phyloP scores from a whole-genome alignment of 2,797 vertebrate species.

The Florisuga fusca region DNA sequence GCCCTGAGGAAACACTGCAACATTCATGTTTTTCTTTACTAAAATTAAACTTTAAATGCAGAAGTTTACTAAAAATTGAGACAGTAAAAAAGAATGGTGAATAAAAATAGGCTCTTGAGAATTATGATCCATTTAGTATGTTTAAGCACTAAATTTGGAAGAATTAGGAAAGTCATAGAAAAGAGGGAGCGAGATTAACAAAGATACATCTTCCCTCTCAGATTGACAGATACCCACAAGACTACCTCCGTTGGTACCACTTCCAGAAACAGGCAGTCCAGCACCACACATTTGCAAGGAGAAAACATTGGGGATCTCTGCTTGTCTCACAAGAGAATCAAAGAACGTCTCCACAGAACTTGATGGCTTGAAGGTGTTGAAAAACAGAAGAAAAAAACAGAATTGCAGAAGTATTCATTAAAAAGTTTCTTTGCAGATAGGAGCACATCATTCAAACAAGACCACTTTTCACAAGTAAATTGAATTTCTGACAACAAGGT shows the following conservation, averaged over 20 bases:
- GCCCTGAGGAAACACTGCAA: not conserved
- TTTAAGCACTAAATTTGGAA: slow-evolving; percentile 1
- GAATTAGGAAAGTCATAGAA: slow-evolving; percentile 12
- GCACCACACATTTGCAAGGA: slow-evolving; percentile 98
- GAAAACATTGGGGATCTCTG: slow-evolving; percentile 90
- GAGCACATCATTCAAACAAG: not conserved
- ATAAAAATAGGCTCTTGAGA: not conserved
- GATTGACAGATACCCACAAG: slow-evolving; percentile 88
- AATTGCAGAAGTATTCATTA: not conserved
- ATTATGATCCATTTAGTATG: not conserved
- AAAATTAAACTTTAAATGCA: not conserved
- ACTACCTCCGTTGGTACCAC: slow-evolving; percentile 89
- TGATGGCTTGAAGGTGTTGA: slow-evolving; percentile 85
- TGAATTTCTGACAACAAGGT: slow-evolving; percentile 3
- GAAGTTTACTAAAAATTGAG: not conserved
- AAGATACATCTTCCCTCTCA: slow-evolving; percentile 62
- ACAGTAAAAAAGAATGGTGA: not conserved
- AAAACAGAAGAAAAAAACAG: not conserved
- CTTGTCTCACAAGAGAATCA: slow-evolving; percentile 90
- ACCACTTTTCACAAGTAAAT: not conserved
- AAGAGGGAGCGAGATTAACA: slow-evolving; percentile 44
- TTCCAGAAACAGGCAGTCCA: slow-evolving; percentile 82
- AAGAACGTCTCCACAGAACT: slow-evolving; percentile 94
- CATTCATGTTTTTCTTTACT: not conserved
- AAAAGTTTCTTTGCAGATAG: not conserved